Evolutionary conservation across 2,888 invertebrate species (phyloP), one percentile per base, ranked within the genome.

Genomic region (Baronia brevicornis): DNA sequence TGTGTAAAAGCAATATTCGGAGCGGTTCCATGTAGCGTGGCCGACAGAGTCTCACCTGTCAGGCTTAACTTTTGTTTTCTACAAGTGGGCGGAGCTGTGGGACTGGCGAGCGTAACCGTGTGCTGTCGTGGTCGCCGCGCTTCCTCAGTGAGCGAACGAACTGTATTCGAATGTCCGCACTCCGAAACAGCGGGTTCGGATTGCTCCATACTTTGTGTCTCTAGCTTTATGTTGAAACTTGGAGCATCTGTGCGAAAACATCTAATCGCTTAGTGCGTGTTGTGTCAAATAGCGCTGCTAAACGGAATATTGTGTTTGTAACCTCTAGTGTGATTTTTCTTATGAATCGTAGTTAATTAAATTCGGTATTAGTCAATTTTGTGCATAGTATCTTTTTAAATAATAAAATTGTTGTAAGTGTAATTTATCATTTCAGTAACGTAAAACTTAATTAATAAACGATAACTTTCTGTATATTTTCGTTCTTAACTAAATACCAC

Each of bases 51-150:
- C 74, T 82, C 84, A 86, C 86, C 85, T 80, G 85, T 80, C 77
- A 91, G 89, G 74, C 90, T 89, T 70, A 91, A 89, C 66, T 89
- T 87, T 62, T 89, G 89, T 70, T 90, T 90, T 66, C 89, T 85
- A 69, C 86, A 77, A 54, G 85, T 84, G 52, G 87, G 85, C 50
- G 88, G 87, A 39, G 87, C 87, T 48, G 87, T 87, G 30, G 88
- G 88, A 61, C 87, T 88, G 61, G 86, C 85, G 51, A 91, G 78
- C 63, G 89, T 86, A 58, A 90, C 80, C 54, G 89, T 89, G 64
- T 86, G 87, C 26, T 89, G 88, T 51, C 60, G 63, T 25, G 49
- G 50, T 57, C 63, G 63, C 56, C 55, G 59, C 49, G 44, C 38
- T 46, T 63, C 66, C 47, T 51, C 46, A 42, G 47, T 46, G 45